These are phyloP conservation scores for Temnothorax longispinosus DNA, from an alignment of 1,140 invertebrate species.

Conservation along the genomic window DNA sequence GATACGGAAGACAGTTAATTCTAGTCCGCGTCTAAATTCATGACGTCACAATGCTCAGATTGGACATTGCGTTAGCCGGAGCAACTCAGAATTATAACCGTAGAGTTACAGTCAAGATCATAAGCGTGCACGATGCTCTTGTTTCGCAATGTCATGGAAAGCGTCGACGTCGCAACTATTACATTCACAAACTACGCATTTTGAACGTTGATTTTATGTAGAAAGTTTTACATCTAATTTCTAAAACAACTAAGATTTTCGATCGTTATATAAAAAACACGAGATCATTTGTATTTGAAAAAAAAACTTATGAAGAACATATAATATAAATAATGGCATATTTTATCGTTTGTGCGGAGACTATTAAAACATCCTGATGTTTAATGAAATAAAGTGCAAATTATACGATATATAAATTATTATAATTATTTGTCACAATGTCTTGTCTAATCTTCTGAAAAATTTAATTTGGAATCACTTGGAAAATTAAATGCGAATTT, in stretches of 20 bases:
- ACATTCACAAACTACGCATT: slow-evolving; percentile 12
- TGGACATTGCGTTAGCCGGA: slow-evolving; percentile 32
- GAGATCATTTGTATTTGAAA: neutral
- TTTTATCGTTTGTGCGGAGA: too few species aligned
- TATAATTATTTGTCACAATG: neutral
- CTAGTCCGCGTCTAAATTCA: slow-evolving; percentile 54
- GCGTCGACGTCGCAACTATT: neutral
- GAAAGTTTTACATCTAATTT: neutral
- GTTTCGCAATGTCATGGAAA: slow-evolving; percentile 23
- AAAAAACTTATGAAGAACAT: neutral
- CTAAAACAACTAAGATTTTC: neutral
- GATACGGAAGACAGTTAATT: slow-evolving; percentile 57
- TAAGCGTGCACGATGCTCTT: slow-evolving; percentile 19
- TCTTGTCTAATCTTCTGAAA: neutral
- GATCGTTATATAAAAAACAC: neutral
- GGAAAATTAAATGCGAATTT: neutral
- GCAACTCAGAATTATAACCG: slow-evolving; percentile 11
- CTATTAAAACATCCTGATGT: neutral
- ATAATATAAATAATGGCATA: neutral
- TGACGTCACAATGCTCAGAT: slow-evolving; percentile 57
- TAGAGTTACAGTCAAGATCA: slow-evolving; percentile 3
- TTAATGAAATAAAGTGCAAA: neutral
- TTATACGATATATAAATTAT: neutral
- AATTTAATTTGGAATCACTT: neutral
- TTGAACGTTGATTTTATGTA: neutral